Conservation (phyloP, 2,113 vertebrate genomes). For the Pseudorhombus dupliciocellatus region DNA sequence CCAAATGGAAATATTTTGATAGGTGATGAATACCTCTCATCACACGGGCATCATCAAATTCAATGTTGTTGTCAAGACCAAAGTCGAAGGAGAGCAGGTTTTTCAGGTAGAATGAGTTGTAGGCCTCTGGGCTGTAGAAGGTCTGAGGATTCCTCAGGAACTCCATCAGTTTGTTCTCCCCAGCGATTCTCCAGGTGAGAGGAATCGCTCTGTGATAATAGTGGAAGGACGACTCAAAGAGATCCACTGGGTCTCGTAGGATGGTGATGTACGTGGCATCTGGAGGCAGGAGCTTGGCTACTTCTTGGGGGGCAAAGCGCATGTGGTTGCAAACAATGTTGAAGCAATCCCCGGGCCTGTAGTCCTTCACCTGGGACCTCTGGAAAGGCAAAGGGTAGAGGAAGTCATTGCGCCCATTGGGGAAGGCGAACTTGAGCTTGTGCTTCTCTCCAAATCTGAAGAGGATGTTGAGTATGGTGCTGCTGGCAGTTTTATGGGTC, state of each 20-base stretch:
- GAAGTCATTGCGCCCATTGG: constrained; percentile 90
- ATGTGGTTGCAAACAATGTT: constrained; percentile 97
- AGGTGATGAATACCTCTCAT: constrained; percentile 81
- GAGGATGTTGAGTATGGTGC: constrained; percentile 95
- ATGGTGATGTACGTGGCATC: constrained; percentile 88
- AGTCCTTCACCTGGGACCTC: constrained; percentile 87
- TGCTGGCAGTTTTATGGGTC: constrained; percentile 96
- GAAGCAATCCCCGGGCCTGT: constrained; percentile 88
- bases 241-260: constrained; percentile 88
- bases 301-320: constrained; percentile 89
- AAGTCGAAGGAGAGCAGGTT: constrained; percentile 95
- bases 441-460: constrained; percentile 95
- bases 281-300: constrained; percentile 83
- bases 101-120: constrained; percentile 93
- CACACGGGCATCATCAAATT: constrained; percentile 81
- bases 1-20: constrained; percentile 85
- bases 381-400: constrained; percentile 89
- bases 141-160: constrained; percentile 85
- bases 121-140: constrained; percentile 85
- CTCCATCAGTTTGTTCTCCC: constrained; percentile 83
- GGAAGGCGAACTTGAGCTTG: constrained; percentile 89
- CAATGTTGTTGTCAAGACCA: constrained; percentile 88
- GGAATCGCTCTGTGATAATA: constrained; percentile 88
- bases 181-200: constrained; percentile 87
- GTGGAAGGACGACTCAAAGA: constrained; percentile 96